Conservation (phyloP, 1,140 invertebrate genomes). For the Neodiprion virginianus region DNA sequence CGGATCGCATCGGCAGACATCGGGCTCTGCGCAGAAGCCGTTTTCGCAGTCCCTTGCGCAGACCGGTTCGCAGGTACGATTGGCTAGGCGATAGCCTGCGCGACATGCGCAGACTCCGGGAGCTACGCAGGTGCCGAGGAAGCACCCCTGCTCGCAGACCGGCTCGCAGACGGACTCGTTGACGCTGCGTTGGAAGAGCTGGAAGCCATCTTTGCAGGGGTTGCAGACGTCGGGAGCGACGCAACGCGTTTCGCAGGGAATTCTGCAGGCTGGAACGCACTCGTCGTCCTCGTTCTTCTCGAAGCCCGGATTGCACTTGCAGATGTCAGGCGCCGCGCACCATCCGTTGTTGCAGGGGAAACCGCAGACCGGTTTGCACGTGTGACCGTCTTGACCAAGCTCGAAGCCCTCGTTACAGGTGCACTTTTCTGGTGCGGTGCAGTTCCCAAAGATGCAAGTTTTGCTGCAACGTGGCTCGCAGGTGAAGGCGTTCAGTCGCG, state of each 20-base stretch:
- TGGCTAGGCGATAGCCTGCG: slow-evolving; percentile 21
- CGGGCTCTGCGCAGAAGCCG: slow-evolving; percentile 31
- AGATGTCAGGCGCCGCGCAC: neutral
- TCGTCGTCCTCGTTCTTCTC: neutral
- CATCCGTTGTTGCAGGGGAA: slow-evolving; percentile 20
- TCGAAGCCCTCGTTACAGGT: slow-evolving; percentile 31
- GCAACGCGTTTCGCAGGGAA: slow-evolving; percentile 67
- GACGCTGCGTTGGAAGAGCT: neutral
- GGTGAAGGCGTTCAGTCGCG: neutral
- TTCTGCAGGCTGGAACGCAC: slow-evolving; percentile 39
- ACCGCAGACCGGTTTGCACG: slow-evolving; percentile 15
- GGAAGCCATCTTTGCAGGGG: slow-evolving; percentile 50
- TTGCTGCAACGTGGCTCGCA: slow-evolving; percentile 33
- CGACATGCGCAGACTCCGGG: slow-evolving; percentile 40
- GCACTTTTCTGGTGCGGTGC: slow-evolving; percentile 36
- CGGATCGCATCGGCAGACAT: slow-evolving; percentile 34
- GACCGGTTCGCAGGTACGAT: slow-evolving; percentile 2
- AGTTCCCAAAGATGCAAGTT: slow-evolving; percentile 35
- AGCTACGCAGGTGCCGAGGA: slow-evolving; percentile 33
- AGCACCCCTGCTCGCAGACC: slow-evolving; percentile 29
- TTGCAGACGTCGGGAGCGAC: slow-evolving; percentile 65
- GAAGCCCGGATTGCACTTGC: slow-evolving; percentile 11
- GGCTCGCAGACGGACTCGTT: slow-evolving; percentile 27
- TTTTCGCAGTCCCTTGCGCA: neutral
- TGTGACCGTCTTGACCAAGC: neutral